Evolutionary conservation across 2,888 invertebrate species (phyloP).

Genomic region (Andrena hattorfiana): DNA sequence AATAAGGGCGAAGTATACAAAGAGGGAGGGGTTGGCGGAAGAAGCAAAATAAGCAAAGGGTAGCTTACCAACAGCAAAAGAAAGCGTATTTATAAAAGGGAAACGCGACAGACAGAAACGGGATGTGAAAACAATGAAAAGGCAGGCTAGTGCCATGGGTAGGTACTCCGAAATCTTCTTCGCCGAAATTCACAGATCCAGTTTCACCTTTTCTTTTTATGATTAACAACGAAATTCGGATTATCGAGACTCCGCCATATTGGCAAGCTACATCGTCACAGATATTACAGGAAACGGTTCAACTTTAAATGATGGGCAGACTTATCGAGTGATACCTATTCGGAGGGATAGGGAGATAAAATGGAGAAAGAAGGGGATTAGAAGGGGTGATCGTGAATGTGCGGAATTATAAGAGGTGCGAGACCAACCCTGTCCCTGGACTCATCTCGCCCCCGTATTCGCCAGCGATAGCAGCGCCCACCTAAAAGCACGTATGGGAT

Average conservation of each 20-base stretch:
- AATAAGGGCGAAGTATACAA: background rate
- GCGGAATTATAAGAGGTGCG: constrained; percentile 74
- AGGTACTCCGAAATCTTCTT: background rate
- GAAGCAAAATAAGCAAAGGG: background rate
- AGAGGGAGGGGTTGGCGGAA: background rate
- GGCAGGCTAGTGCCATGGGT: background rate
- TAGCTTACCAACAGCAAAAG: too few relatives aligned
- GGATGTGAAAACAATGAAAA: background rate
- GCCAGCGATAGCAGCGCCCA: constrained; percentile 52
- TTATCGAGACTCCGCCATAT: background rate
- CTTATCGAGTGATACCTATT: background rate
- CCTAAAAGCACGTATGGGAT: constrained; percentile 69
- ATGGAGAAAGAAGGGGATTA: constrained; percentile 12
- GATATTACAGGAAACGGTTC: background rate
- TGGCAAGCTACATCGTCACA: background rate
- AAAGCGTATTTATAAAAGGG: background rate
- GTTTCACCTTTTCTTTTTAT: too few relatives aligned
- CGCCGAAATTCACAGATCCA: background rate
- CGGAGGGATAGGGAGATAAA: constrained; percentile 1
- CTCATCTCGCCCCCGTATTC: constrained; percentile 67
- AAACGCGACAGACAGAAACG: background rate
- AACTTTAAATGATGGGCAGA: background rate
- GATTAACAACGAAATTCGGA: background rate
- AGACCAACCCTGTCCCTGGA: constrained; percentile 71
- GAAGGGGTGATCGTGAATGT: constrained; percentile 55